phyloP scores from a whole-genome alignment of 1,140 invertebrate genomes.

The Drosophila triauraria region DNA sequence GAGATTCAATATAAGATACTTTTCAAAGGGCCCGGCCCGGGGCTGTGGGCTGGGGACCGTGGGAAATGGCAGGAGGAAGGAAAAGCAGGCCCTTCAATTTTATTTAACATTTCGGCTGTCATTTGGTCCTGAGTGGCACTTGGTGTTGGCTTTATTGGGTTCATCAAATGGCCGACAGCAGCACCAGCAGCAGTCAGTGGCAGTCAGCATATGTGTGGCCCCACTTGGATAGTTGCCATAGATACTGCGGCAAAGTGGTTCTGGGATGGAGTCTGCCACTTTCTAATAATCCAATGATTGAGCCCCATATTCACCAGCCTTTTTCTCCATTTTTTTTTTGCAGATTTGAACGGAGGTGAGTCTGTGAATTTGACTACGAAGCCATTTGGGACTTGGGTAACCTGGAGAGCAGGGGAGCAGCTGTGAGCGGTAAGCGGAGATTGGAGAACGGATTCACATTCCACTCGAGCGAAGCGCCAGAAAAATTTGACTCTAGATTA shows the following conservation, averaged over 20 bases:
- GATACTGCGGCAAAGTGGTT: slow-evolving; percentile 27
- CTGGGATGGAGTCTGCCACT: slow-evolving; percentile 29
- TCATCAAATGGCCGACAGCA: slow-evolving; percentile 72
- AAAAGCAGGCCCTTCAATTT: slow-evolving; percentile 63
- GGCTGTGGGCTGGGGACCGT: slow-evolving; percentile 3
- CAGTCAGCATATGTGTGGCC: slow-evolving; percentile 64
- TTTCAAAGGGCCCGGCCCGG: slow-evolving; percentile 28
- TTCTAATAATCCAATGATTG: slow-evolving; percentile 34
- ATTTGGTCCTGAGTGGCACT: slow-evolving; percentile 72
- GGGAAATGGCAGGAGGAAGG: slow-evolving; percentile 9
- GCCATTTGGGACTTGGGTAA: slow-evolving; percentile 46
- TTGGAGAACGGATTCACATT: slow-evolving; percentile 31
- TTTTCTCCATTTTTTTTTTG: slow-evolving; percentile 19
- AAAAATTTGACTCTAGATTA: slow-evolving; percentile 79
- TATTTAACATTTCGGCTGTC: slow-evolving; percentile 73
- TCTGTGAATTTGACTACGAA: slow-evolving; percentile 35
- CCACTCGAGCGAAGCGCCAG: slow-evolving; percentile 39
- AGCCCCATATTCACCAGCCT: slow-evolving; percentile 20
- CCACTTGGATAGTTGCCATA: slow-evolving; percentile 65
- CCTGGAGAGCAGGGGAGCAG: slow-evolving; percentile 10
- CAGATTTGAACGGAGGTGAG: slow-evolving; percentile 62
- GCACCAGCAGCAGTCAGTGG: slow-evolving; percentile 12
- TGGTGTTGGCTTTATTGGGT: slow-evolving; percentile 70
- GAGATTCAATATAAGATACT: slow-evolving; percentile 79
- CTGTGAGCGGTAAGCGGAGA: not conserved